Evolutionary conservation across 2,113 vertebrate genomes (phyloP), one percentile per base, ranked within the genome.

Genomic region (Caloenas nicobarica): DNA sequence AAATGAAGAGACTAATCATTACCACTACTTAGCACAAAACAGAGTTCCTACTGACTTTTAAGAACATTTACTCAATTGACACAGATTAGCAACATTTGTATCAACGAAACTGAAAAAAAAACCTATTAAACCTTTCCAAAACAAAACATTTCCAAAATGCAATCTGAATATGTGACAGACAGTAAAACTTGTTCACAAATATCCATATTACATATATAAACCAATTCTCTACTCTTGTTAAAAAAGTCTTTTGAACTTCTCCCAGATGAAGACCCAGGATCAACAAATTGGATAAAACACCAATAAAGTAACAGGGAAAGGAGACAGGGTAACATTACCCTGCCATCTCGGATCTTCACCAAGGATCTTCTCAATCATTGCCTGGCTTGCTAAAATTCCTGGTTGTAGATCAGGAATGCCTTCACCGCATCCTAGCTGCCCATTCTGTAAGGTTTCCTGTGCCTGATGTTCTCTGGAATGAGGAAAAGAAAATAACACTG

Each of bases 281-380:
- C 18, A 65, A 51, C 58, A 81, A 71, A 77, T 3, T 44, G 11
- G 12, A 53, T 50, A 36, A 71, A 90, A 38, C 44, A 83, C 14
- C 26, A 48, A 42, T 16, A 64, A 68, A 48, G 64, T 86, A 91
- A 69, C 7, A 4, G 34, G 72, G 60, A 87, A 83, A 80, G 38
- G 24, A 86, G 26, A 76, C 31, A 38, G 40, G 13, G 51, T 70
- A 77, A 88, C 11, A 0, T 95, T 97, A 98, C 98, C 98, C 97
- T 99, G 99, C 99, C 99, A 99, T 42, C 99, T 98, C 48, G 99
- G 99, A 93, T 99, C 99, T 97, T 99, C 99, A 25, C 97, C 98
- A 81, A 99, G 97, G 46, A 98, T 98, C 97, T 99, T 99, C 97
- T 99, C 99, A 22, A 99, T 99, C 98, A 99, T 98, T 83, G 99